Evolutionary conservation across 2,888 invertebrate species (phyloP), one percentile per base, ranked within the genome.

Genomic region (Mystacides longicornis): DNA sequence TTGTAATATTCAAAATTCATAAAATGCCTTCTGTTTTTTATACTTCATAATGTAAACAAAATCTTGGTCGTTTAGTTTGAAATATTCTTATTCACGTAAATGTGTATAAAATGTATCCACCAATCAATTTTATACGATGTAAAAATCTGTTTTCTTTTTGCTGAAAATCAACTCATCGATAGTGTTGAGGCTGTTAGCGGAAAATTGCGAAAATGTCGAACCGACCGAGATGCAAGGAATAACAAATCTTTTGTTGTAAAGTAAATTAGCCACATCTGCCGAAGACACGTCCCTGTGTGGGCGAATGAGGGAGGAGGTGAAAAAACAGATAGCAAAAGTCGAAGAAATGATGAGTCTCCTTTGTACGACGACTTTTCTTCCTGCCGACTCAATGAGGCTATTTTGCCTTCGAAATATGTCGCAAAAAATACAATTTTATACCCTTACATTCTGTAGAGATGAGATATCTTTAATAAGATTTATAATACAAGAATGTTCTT

Each of bases 191-290:
- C 37, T 14, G 37, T 37, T 37, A 7, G 37, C 37, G 37, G 16
- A 37, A 37, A 37, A 37, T 7, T 37, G 37, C 14, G 4, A 37
- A 37, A 37, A 37, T 37, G 37, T 37, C 37, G 4, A 37, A 14
- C 3, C 14, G 37, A n/a, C 16, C n/a, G 37, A 16, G 16, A 37
- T 37, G 16, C 37, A 37, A 27, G 11, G 5, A 27, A 27, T 27
- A 27, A 27, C 11, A 37, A 37, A n/a, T 37, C 37, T n/a, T 37
- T 37, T 16, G 37, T 37, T 37, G 37, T 37, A 7, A n/a, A 37
- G 37, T n/a, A 48, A 48, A 48, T 48, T 48, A 48, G 48, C 48
- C 9, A 48, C 48, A 48, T 48, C 48, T 48, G 48, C 18, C n/a
- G n/a, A 5, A 48, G 48, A n/a, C 48, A 48, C 48, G 48, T 7